Evolutionary conservation across 2,888 invertebrate species (phyloP).

Genomic region (Esperia sulphurella): DNA sequence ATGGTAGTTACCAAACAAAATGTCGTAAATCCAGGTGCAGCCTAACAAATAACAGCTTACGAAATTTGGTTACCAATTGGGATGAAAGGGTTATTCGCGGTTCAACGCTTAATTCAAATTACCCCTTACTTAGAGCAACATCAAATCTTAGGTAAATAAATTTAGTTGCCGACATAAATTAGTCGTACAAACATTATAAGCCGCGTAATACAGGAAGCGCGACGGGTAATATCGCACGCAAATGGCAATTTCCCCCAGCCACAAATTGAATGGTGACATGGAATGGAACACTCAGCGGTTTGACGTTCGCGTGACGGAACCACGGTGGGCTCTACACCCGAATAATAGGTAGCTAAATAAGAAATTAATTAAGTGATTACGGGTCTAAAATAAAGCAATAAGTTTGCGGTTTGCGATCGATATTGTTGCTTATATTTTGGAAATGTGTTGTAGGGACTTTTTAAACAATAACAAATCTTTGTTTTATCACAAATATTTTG

Average conservation of each 20-base stretch:
- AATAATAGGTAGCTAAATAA: too few relatives aligned
- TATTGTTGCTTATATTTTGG: too few relatives aligned
- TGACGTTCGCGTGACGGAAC: conserved; percentile 22
- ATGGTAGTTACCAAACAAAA: too few relatives aligned
- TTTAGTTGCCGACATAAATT: not conserved
- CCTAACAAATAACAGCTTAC: not conserved
- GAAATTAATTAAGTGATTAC: too few relatives aligned
- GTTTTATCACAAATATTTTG: too few relatives aligned
- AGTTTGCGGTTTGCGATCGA: too few relatives aligned
- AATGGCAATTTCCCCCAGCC: conserved; percentile 25
- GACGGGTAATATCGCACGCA: conserved; percentile 16
- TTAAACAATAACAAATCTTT: too few relatives aligned
- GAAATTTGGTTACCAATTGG: too few relatives aligned
- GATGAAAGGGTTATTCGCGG: not conserved
- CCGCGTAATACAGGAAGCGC: conserved; percentile 19
- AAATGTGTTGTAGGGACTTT: too few relatives aligned
- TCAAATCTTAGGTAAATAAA: not conserved
- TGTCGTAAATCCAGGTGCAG: too few relatives aligned
- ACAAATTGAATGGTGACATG: conserved; percentile 30
- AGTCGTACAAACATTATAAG: not conserved
- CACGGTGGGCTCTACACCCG: conserved; percentile 5
- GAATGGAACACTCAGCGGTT: conserved; percentile 14
- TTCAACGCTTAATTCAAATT: not conserved
- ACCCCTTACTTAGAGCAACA: not conserved
- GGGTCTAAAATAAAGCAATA: too few relatives aligned